Evolutionary conservation across 2,888 invertebrate species (phyloP).

Genomic region (Melanotus villosus): DNA sequence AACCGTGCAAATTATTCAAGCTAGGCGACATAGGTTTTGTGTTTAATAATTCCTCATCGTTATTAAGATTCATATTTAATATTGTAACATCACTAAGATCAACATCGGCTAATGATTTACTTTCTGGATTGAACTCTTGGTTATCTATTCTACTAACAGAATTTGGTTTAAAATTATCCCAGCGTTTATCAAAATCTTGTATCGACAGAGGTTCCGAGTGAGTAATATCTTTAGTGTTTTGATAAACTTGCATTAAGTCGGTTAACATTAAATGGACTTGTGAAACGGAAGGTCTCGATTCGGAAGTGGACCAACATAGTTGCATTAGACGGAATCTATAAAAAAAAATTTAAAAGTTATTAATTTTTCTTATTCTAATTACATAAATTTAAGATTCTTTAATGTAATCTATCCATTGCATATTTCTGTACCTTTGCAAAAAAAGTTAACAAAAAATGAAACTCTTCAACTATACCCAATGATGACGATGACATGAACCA

Average conservation of each 20-base stretch:
- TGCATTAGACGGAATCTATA: conserved; percentile 81
- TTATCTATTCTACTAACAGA: conserved; percentile 73
- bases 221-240: conserved; percentile 56
- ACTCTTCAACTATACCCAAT: no score
- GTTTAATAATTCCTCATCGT: conserved; percentile 63
- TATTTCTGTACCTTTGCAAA: no score
- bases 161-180: conserved; percentile 81
- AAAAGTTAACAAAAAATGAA: no score
- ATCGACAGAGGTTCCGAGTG: conserved; percentile 54
- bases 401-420: no score
- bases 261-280: conserved; percentile 71
- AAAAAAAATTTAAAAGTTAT: no score
- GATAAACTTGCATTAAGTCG: conserved; percentile 66
- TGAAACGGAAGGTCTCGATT: conserved; percentile 69
- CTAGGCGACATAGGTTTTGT: conserved; percentile 68
- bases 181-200: conserved; percentile 80
- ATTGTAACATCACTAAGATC: conserved; percentile 49
- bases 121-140: conserved; percentile 60
- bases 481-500: no score
- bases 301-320: conserved; percentile 75
- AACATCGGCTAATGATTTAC: conserved; percentile 37
- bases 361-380: no score
- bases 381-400: no score
- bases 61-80: conserved; percentile 44
- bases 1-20: conserved; percentile 79